Evolutionary conservation across 2,888 invertebrate genomes (phyloP), one percentile per base, ranked within the genome.

Genomic region (Tigriopus californicus): DNA sequence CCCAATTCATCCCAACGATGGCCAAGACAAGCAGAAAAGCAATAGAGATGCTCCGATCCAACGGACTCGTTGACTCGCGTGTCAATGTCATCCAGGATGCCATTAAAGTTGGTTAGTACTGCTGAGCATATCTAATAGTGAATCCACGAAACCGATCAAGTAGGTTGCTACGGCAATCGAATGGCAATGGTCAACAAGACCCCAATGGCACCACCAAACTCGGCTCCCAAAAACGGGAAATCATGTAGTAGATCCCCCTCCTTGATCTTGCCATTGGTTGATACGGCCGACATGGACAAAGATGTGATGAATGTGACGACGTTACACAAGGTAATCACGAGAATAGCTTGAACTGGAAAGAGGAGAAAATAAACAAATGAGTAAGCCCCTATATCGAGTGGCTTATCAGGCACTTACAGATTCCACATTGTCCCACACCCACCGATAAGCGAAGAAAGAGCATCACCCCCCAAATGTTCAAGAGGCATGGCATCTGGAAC

Each of bases 381-480:
- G 33, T 33, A 5, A 5, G 8, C 33, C 33, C 33, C 3, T 3
- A 33, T 33, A 3, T 8, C 33, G 8, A 33, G 33, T 5, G 8
- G 33, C 74, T 76, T 75, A 81, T 5, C 33, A 33, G 4, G 8
- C 8, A 8, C 33, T 33, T 33, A 33, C 85, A 78, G 65, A 94
- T 81, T 61, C 95, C 95, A 2, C 94, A 83, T 71, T 95, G 90
- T 42, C 87, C 88, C 53, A 95, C 90, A 62, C 97, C 89, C 98
- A 97, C 98, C 46, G 94, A 88, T 68, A 98, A 77, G 59, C 95
- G 83, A 65, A 97, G 78, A 74, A 98, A 98, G 63, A 98, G 79
- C 94, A 98, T 97, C 65, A 97, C 97, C 59, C 97, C 97, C 86
- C 92, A 97, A 68, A 97, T 97, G 74, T 97, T 97, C 68, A 97